phyloP scores from a whole-genome alignment of 2,888 invertebrate genomes.

The Sinotaia quadrata region DNA sequence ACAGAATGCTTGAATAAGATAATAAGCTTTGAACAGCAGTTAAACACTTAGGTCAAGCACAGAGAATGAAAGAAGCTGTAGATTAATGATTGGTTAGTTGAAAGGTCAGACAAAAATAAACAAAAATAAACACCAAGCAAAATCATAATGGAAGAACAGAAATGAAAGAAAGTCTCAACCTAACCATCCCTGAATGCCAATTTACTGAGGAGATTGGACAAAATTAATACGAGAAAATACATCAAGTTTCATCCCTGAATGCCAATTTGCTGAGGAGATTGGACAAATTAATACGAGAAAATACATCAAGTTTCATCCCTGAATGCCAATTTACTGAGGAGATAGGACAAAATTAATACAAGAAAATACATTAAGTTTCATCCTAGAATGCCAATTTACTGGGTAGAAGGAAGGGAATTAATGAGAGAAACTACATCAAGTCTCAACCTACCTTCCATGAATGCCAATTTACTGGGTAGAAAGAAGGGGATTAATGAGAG shows the following conservation, averaged over 20 bases:
- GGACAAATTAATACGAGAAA: too few relatives aligned
- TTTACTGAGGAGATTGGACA: slow-evolving; percentile 66
- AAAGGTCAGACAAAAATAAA: too few relatives aligned
- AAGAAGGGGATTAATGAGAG: too few relatives aligned
- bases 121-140: too few relatives aligned
- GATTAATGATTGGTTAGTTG: too few relatives aligned
- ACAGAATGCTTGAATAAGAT: too few relatives aligned
- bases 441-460: slow-evolving; percentile 48
- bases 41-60: too few relatives aligned
- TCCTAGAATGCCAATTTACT: not conserved
- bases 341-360: slow-evolving; percentile 49
- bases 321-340: slow-evolving; percentile 68
- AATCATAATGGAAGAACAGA: too few relatives aligned
- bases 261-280: not conserved
- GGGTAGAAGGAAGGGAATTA: too few relatives aligned
- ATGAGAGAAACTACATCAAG: not conserved
- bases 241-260: not conserved
- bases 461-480: not conserved
- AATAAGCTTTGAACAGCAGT: too few relatives aligned
- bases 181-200: slow-evolving; percentile 70
- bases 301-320: slow-evolving; percentile 37
- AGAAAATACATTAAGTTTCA: not conserved
- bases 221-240: not conserved
- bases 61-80: too few relatives aligned
- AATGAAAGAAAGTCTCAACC: slow-evolving; percentile 6